A percentile compares a stretch with the other conserved stretches of the same genome.
Conservation (phyloP, 1,140 invertebrate species). For the Drosophila truncata region DNA sequence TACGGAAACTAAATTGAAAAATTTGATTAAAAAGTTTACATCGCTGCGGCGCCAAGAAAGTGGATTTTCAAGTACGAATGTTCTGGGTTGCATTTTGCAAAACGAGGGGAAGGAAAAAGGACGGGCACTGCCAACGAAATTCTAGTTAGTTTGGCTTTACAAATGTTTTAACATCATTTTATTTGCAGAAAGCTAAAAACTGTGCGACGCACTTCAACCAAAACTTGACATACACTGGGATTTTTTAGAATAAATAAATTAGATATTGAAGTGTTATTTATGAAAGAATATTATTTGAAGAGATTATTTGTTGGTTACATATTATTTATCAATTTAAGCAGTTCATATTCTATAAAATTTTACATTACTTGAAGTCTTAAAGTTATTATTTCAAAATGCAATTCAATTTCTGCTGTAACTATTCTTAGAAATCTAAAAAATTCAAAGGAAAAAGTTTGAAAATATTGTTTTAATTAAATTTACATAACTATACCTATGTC, state of each 20-base stretch:
- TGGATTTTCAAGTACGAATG: constrained; percentile 74
- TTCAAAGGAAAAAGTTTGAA: neutral
- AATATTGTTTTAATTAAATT: neutral
- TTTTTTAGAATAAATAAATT: neutral
- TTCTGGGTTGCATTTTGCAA: constrained; percentile 3
- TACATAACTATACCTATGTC: too few relatives aligned
- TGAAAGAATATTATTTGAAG: too few relatives aligned
- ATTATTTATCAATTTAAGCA: neutral
- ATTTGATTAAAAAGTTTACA: constrained; percentile 82
- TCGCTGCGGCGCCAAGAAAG: constrained; percentile 56
- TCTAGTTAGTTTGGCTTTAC: constrained; percentile 79
- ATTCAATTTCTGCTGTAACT: neutral
- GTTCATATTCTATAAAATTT: neutral
- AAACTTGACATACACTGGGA: constrained; percentile 25
- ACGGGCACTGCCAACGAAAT: constrained; percentile 49
- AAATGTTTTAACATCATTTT: constrained; percentile 81
- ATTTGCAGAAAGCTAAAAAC: constrained; percentile 64
- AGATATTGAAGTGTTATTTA: too few relatives aligned
- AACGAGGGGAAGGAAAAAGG: neutral
- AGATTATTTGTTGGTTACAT: neutral
- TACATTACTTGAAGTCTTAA: neutral
- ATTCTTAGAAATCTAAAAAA: neutral
- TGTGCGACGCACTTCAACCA: constrained; percentile 22
- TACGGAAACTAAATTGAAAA: constrained; percentile 77
- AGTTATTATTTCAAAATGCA: neutral